These are phyloP conservation scores for Schlechtendalia chinensis DNA, from an alignment of 1,140 invertebrate species.

Conservation along the genomic window DNA sequence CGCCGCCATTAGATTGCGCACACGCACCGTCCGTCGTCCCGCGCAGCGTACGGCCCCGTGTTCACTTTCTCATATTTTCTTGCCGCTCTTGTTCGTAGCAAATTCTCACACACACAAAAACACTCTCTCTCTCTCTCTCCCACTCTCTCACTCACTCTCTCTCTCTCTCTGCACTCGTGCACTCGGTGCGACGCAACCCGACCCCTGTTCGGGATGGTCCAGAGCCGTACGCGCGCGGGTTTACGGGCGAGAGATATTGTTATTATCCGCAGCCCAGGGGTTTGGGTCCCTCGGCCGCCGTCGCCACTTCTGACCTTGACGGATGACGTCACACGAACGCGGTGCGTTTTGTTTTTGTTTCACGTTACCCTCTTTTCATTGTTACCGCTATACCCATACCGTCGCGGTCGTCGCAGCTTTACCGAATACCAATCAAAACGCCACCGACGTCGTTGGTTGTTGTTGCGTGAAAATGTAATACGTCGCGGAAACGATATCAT, in stretches of 20 bases:
- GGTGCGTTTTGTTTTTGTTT: constrained; percentile 3
- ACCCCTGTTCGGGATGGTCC: constrained; percentile 27
- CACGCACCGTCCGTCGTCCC: not conserved
- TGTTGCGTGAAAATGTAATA: no score
- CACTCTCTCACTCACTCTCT: not conserved
- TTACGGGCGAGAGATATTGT: not conserved
- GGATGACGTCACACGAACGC: constrained; percentile 1
- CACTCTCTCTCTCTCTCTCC: no score
- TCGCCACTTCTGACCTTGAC: constrained; percentile 35
- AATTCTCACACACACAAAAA: not conserved
- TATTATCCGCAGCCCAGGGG: not conserved
- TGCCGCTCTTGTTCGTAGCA: not conserved
- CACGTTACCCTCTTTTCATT: not conserved
- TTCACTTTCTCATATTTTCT: constrained; percentile 18
- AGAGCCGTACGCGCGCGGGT: not conserved
- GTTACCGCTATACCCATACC: no score
- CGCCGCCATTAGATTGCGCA: constrained; percentile 12
- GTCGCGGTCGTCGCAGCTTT: no score
- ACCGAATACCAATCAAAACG: no score
- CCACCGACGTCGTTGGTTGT: no score
- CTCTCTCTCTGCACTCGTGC: not conserved
- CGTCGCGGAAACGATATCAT: no score
- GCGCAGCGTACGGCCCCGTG: not conserved
- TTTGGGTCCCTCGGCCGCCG: not conserved
- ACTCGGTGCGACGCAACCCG: not conserved